A percentile compares a stretch with the other conserved stretches of the same genome.
These are phyloP conservation scores for Cotesia vestalis DNA, from an alignment of 1,140 invertebrate species.

Conservation along the genomic window DNA sequence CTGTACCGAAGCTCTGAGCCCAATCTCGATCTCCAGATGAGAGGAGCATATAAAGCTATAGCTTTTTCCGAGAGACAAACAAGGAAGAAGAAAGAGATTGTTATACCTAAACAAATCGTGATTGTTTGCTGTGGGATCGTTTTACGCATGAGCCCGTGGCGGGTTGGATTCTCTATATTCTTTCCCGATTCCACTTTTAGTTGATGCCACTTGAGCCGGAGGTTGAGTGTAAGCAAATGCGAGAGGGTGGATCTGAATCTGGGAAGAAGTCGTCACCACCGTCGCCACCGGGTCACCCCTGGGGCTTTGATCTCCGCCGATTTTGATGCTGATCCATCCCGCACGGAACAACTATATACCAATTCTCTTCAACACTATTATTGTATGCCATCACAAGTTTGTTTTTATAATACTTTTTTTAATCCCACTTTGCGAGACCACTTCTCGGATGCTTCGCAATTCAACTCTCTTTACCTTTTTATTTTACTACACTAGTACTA, in stretches of 20 bases:
- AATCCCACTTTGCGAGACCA: slow-evolving; percentile 26
- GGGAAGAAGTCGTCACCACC: slow-evolving; percentile 40
- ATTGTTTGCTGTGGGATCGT: slow-evolving; percentile 67
- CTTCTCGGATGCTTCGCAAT: slow-evolving; percentile 48
- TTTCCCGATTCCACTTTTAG: slow-evolving; percentile 54
- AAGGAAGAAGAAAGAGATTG: slow-evolving; percentile 47
- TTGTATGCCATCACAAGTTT: slow-evolving; percentile 10
- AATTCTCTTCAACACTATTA: slow-evolving; percentile 26
- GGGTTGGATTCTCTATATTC: slow-evolving; percentile 64
- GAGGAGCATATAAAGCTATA: slow-evolving; percentile 6
- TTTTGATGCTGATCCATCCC: slow-evolving; percentile 24
- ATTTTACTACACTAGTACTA: slow-evolving; percentile 10
- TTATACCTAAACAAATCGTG: slow-evolving; percentile 65
- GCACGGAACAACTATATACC: slow-evolving; percentile 41
- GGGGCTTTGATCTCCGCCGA: slow-evolving; percentile 58
- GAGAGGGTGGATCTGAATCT: slow-evolving; percentile 36
- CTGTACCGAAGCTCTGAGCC: background rate
- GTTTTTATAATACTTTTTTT: slow-evolving; percentile 25
- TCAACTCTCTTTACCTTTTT: slow-evolving; percentile 11
- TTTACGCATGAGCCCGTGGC: slow-evolving; percentile 64
- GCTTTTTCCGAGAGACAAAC: background rate
- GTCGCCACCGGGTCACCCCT: slow-evolving; percentile 41
- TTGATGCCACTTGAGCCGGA: slow-evolving; percentile 64
- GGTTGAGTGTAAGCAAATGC: slow-evolving; percentile 61
- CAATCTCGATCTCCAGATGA: no score